Percentiles rank a stretch among this genome's conserved stretches.
Conservation (phyloP, 2,113 vertebrate species). For the Cyanoramphus novaezelandiae region DNA sequence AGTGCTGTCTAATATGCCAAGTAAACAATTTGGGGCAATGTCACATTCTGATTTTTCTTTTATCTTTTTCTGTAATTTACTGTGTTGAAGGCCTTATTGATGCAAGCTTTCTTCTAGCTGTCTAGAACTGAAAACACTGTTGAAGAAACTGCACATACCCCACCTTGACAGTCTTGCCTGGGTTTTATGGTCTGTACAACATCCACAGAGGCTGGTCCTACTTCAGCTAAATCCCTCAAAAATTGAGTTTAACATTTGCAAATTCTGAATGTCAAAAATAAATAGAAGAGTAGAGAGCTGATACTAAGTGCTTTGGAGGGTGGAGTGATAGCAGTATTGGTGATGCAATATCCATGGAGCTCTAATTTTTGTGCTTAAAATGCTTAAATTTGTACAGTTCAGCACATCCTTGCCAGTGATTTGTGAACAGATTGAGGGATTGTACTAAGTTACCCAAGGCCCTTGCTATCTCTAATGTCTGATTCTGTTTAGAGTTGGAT, state of each 20-base stretch:
- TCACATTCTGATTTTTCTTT: neutral
- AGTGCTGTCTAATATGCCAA: neutral
- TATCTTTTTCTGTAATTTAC: neutral
- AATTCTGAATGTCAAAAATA: neutral
- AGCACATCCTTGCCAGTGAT: constrained; percentile 31
- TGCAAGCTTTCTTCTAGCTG: neutral
- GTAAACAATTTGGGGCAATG: neutral
- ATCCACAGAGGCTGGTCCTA: neutral
- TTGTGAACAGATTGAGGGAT: constrained; percentile 36
- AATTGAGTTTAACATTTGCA: neutral
- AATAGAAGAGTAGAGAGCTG: neutral
- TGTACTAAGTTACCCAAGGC: constrained; percentile 29
- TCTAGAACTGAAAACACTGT: neutral
- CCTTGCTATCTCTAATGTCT: constrained; percentile 18
- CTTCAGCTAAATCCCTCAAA: neutral
- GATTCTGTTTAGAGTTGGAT: constrained; percentile 52
- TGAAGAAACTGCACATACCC: neutral
- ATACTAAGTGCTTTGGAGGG: neutral
- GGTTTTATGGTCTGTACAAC: neutral
- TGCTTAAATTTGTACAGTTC: constrained; percentile 36
- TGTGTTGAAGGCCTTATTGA: neutral
- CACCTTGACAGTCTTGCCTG: neutral
- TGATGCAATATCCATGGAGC: neutral
- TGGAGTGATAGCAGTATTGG: neutral
- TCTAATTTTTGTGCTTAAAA: neutral